Base-by-base conservation (phyloP, 2,888 invertebrate species). In the Drosophila mettleri region DNA sequence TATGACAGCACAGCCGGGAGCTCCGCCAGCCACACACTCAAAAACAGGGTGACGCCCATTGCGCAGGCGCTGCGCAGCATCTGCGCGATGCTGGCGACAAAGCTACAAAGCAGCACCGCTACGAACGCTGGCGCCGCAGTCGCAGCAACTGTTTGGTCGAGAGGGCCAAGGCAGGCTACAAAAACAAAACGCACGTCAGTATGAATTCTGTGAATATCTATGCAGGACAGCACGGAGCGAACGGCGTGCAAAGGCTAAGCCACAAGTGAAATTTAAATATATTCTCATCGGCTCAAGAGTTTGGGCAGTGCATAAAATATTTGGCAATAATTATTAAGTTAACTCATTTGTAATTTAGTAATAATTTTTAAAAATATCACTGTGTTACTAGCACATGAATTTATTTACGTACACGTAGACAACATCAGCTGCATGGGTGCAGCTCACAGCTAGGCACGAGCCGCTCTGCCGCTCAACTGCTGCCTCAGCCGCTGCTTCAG, bases 121-220 rank as follows among this genome's bases (percentile, higher is more conserved):
- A 9, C n/a, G 34, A 59, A 43, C 66, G 74, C 54, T 63, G 77
- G 36, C 18, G 45, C 16, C 55, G 63, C 38, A 31, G 74, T 27
- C 38, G 43, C 61, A 36, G 69, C 51, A 41, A 45, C 63, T 41
- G 48, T 38, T 48, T 52, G 61, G 63, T 45, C 62, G 71, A 68
- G 77, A 76, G 84, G 81, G 58, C 84, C 81, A 64, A 52, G 70
- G 69, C 65, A 62, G 71, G 78, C 80, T 82, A 88, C 90, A 89
- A 89, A 86, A 89, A 89, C 89, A 90, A 89, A 78, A 65, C 75
- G 70, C 64, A 70, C 80, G 61, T 90, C 89, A 90, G 90, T 90
- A 82, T 65, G 81, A 66, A 75, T 90, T 85, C 84, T 89, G 90
- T 86, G 83, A 90, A 89, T 90, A 89, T 84, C 78, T 82, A 86